Evolutionary conservation across 1,140 invertebrate genomes (phyloP).

Genomic region (Bombus confusus): DNA sequence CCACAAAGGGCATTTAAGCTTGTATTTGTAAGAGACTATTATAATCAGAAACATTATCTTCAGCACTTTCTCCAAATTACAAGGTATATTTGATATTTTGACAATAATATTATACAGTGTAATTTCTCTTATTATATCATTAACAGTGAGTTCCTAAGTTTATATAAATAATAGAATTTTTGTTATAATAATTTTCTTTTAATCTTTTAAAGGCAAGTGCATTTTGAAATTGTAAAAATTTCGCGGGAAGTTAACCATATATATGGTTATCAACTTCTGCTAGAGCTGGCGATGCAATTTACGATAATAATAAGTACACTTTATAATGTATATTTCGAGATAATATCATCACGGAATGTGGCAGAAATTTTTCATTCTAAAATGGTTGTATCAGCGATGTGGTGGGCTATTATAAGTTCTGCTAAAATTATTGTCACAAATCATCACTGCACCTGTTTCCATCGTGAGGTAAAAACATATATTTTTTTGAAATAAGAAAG

Average conservation of each 20-base stretch:
- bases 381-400: not conserved
- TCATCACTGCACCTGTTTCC: not conserved
- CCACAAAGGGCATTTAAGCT: not conserved
- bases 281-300: not conserved
- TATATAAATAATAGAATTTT: not conserved
- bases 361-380: not conserved
- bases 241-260: not conserved
- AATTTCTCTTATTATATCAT: not conserved
- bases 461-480: not conserved
- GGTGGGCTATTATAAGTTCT: not conserved
- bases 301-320: not conserved
- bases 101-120: not conserved
- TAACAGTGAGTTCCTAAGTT: not conserved
- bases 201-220: not conserved
- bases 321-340: not conserved
- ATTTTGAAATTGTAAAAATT: slow-evolving; percentile 7
- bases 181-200: not conserved
- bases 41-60: not conserved
- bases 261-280: not conserved
- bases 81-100: not conserved
- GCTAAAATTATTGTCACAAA: not conserved
- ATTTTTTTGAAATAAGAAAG: not conserved
- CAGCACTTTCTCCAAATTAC: not conserved
- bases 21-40: not conserved
- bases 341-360: not conserved